phyloP scores from a whole-genome alignment of 2,797 vertebrate species.

The Myotis daubentonii region DNA sequence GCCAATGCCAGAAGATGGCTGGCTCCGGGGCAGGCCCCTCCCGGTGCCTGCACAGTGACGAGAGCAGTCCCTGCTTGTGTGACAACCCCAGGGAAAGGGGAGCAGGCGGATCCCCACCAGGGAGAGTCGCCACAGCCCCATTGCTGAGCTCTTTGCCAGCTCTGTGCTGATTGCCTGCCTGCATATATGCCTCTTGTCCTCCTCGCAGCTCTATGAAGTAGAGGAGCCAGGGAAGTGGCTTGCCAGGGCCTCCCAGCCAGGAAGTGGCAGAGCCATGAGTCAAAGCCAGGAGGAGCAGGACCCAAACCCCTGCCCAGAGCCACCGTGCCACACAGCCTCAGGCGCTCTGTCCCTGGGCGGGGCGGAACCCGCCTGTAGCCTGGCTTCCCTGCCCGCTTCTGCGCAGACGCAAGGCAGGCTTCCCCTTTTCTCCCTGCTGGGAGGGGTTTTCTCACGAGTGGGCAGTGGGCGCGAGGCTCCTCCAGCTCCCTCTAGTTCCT shows the following conservation, averaged over 20 bases:
- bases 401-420: background rate
- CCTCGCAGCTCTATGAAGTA: background rate
- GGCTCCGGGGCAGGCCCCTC: background rate
- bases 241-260: background rate
- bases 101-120: background rate
- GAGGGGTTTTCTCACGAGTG: background rate
- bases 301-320: background rate
- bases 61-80: background rate
- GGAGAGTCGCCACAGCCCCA: background rate
- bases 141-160: background rate
- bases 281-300: background rate
- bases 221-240: background rate
- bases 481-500: background rate
- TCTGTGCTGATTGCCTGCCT: background rate
- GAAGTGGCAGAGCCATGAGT: background rate
- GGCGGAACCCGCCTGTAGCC: background rate
- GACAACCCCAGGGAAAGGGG: background rate
- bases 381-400: background rate
- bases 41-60: background rate
- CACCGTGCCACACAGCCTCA: background rate
- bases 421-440: constrained; percentile 23
- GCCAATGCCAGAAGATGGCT: background rate
- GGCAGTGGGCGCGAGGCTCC: accelerated
- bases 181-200: background rate
- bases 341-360: background rate